Base-by-base conservation (phyloP, 2,797 vertebrate species). In the Labroides dimidiatus region DNA sequence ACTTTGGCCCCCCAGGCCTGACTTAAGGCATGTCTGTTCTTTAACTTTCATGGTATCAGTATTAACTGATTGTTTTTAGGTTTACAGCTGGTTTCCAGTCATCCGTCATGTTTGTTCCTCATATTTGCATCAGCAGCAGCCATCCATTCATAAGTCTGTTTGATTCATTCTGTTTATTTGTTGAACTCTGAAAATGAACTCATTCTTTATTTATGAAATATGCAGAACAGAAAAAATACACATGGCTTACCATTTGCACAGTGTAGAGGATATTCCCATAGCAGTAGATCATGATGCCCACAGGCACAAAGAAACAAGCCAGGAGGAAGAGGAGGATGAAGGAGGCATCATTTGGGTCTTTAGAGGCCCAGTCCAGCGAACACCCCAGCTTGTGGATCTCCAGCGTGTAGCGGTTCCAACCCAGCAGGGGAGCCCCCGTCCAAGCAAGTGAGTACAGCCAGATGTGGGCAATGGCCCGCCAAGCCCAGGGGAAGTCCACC, bases 401-500 rank as follows among this genome's bases (percentile, higher is more conserved):
- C 87, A 97, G 82, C 0, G 94, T 96, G 81, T 98, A 98, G 82
- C 95, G 96, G 91, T 98, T 98, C 96, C 97, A 99, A 11, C 96
- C 98, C 59, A 99, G 86, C 49, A 99, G 92, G 57, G 97, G 97
- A 0, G 95, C 95, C 63, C 95, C 95, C 0, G 96, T 96, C 98
- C 96, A 97, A 23, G 90, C 96, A 83, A 97, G 84, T 0, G 97
- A 97, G 87, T 97, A 98, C 6, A 99, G 89, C 96, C 97, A 99
- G 82, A 97, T 96, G 80, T 96, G 97, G 0, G 91, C 93, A 44
- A 99, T 94, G 81, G 95, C 95, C 52, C 95, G 89, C 96, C 96
- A 96, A 16, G 94, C 94, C 97, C 96, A 98, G 52, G 95, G 90
- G 78, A 97, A 97, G 81, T 96, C 95, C 80, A 98, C 92, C 77